phyloP scores from a whole-genome alignment of 2,113 vertebrate species.

The Stigmatopora argus region DNA sequence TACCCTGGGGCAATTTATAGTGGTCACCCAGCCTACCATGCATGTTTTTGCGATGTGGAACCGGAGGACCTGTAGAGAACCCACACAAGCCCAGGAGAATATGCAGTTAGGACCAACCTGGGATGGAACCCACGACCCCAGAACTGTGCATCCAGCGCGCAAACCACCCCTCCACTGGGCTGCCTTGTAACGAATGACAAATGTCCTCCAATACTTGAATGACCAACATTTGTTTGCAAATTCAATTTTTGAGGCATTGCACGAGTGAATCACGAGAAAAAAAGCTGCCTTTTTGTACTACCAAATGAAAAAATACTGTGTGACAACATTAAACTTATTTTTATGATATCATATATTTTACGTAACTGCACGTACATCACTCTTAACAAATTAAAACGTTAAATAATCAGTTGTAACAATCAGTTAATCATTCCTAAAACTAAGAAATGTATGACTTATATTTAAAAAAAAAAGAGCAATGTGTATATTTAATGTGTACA shows the following conservation, averaged over 20 bases:
- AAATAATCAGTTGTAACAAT: background rate
- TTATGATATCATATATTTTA: background rate
- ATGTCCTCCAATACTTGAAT: too few species aligned
- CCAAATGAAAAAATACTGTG: conserved; percentile 26
- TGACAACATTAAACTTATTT: conserved; percentile 31
- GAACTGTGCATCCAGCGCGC: too few species aligned
- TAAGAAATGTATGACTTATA: background rate
- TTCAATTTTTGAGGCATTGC: conserved; percentile 3
- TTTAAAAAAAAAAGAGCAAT: background rate
- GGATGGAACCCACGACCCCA: too few species aligned
- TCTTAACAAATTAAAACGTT: background rate
- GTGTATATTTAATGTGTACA: background rate
- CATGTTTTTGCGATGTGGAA: too few species aligned
- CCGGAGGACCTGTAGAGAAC: too few species aligned
- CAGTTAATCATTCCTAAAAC: background rate
- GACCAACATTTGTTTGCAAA: too few species aligned
- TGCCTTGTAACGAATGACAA: too few species aligned
- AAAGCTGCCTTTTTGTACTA: conserved; percentile 31
- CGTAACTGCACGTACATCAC: background rate
- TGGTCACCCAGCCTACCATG: too few species aligned
- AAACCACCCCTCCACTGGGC: too few species aligned
- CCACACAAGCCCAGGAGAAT: too few species aligned
- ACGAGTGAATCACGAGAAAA: background rate
- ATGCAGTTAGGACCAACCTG: too few species aligned
- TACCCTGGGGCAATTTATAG: too few species aligned